Percentiles rank a stretch among this genome's conserved stretches.
phyloP scores from a whole-genome alignment of 2,113 vertebrate species.

The Lophius piscatorius region DNA sequence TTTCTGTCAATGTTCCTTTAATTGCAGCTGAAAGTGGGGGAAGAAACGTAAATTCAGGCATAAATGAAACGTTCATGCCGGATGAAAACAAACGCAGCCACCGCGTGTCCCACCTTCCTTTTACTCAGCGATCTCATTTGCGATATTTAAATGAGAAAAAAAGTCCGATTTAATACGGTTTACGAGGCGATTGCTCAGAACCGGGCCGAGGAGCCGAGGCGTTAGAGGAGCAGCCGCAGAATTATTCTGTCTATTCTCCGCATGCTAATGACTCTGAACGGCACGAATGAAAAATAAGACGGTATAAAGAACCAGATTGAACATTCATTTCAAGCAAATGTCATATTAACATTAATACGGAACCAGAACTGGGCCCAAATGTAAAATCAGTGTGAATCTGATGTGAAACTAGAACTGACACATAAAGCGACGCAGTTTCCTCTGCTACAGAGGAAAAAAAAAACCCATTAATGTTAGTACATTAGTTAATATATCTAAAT shows the following conservation, averaged over 20 bases:
- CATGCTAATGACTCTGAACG: constrained; percentile 67
- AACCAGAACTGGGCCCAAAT: constrained; percentile 32
- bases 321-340: constrained; percentile 66
- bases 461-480: no score
- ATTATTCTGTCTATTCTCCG: constrained; percentile 57
- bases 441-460: no score
- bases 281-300: constrained; percentile 9
- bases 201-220: constrained; percentile 57
- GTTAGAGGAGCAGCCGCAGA: constrained; percentile 52
- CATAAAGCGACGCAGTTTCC: no score
- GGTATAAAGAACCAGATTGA: constrained; percentile 60
- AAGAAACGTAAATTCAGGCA: constrained; percentile 49
- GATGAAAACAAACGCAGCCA: constrained; percentile 56
- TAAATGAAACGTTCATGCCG: constrained; percentile 69
- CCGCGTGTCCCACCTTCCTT: constrained; percentile 62
- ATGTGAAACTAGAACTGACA: no score
- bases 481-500: no score
- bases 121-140: constrained; percentile 50
- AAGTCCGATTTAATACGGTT: constrained; percentile 68
- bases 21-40: constrained; percentile 5
- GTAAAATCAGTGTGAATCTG: no score
- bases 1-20: constrained; percentile 31
- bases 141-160: constrained; percentile 71
- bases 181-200: constrained; percentile 67
- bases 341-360: constrained; percentile 60